Percentiles rank a stretch among this genome's conserved stretches.
phyloP scores from a whole-genome alignment of 2,888 invertebrate species.

The Sarcophaga caerulescens region DNA sequence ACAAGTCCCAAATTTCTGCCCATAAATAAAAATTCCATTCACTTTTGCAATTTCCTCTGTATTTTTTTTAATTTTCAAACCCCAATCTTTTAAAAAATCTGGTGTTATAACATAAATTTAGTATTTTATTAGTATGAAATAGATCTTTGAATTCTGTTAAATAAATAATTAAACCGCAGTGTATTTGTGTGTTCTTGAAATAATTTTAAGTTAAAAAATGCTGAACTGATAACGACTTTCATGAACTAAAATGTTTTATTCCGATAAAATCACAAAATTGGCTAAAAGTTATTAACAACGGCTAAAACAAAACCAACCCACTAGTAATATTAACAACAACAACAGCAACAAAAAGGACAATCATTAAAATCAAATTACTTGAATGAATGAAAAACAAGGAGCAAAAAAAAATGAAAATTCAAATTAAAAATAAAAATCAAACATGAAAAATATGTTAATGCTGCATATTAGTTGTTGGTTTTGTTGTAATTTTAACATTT shows the following conservation, averaged over 20 bases:
- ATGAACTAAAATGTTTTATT: neutral
- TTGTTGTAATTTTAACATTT: neutral
- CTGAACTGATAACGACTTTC: neutral
- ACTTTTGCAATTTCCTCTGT: no score
- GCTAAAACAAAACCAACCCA: constrained; percentile 32
- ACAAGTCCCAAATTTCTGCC: no score
- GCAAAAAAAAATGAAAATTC: constrained; percentile 10
- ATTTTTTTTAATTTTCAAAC: no score
- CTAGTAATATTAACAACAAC: constrained; percentile 10
- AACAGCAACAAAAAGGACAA: constrained; percentile 54
- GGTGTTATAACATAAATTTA: no score
- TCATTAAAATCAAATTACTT: constrained; percentile 65
- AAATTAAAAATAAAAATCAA: neutral
- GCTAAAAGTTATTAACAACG: constrained; percentile 11
- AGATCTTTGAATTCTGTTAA: no score
- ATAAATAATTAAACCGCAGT: no score
- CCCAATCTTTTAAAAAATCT: no score
- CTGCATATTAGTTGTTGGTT: constrained; percentile 14
- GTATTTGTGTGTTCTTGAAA: no score
- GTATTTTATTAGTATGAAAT: no score
- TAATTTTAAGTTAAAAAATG: neutral
- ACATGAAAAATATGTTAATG: constrained; percentile 69
- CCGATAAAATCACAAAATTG: neutral
- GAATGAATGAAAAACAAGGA: neutral
- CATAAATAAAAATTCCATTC: no score